Evolutionary conservation across 2,113 vertebrate genomes (phyloP), one percentile per base, ranked within the genome.

Genomic region (Ictalurus punctatus): DNA sequence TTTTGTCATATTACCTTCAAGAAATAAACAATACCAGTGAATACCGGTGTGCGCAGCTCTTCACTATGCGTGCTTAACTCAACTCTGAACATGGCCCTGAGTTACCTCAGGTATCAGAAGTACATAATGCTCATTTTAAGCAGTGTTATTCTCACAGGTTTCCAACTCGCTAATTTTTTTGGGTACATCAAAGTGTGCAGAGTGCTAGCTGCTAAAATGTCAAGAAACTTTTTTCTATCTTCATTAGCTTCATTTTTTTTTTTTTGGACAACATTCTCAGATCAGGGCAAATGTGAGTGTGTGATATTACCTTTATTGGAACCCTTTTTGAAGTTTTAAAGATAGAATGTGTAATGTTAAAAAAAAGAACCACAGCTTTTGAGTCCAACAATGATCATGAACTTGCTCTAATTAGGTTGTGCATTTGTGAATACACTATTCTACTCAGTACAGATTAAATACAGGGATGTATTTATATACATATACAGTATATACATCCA

Each of bases 221-320:
- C 84, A 86, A 74, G 69, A 37, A 59, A 71, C 85, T 76, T 86
- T 25, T 86, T 25, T 40, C 40, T 54, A 86, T 76, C 56, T 78
- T 63, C 25, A 65, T 86, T 30, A 78, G n/a, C 16, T 73, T 30
- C 10, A 14, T 61, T 6, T 34, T 44, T 44, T 2, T 2, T 79
- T 19, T 65, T 79, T 80, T 19, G 37, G 69, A 73, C 54, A 37
- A 10, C 23, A n/a, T 63, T 74, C 19, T 81, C 76, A 78, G 23
- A 37, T n/a, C 30, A 79, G 13, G 34, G 6, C 7, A 6, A 73
- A 73, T 34, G 69, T 16, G 2, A 6, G 69, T 21, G 69, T 37
- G 69, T 73, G 69, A 37, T 37, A 37, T 73, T 37, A 69, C 69
- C 69, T 73, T 73, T 73, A 6, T 8, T 19, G 16, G 69, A 71